Conservation (phyloP, 2,888 invertebrate genomes). For the Lepetodrilus schrolli region DNA sequence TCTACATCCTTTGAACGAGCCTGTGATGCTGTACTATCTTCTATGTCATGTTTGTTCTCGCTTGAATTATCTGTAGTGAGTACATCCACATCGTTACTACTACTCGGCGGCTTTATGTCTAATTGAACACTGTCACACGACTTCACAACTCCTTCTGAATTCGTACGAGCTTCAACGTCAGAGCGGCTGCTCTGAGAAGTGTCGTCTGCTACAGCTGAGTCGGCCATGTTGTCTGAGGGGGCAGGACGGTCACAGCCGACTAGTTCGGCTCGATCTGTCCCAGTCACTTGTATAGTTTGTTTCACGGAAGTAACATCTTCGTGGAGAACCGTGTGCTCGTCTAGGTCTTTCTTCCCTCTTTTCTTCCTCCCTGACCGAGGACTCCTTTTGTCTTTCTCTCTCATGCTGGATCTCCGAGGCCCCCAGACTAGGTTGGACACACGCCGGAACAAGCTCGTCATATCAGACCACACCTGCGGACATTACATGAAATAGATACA, state of each 20-base stretch:
- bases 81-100: neutral
- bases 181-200: neutral
- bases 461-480: constrained; percentile 24
- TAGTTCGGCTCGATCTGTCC: neutral
- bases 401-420: neutral
- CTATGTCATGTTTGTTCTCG: constrained; percentile 10
- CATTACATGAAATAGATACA: neutral
- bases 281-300: neutral
- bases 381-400: constrained; percentile 28
- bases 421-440: constrained; percentile 18
- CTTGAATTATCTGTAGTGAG: neutral
- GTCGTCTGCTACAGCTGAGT: constrained; percentile 12
- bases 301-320: neutral
- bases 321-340: neutral
- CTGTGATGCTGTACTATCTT: neutral
- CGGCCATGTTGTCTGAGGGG: neutral
- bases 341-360: constrained; percentile 15
- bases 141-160: neutral
- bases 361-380: constrained; percentile 1
- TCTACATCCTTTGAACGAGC: neutral
- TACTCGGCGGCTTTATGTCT: neutral
- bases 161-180: neutral
- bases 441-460: constrained; percentile 23
- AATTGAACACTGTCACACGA: neutral
- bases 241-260: neutral